Evolutionary conservation across 2,888 invertebrate species (phyloP), one percentile per base, ranked within the genome.

Genomic region (Campaea margaritaria): DNA sequence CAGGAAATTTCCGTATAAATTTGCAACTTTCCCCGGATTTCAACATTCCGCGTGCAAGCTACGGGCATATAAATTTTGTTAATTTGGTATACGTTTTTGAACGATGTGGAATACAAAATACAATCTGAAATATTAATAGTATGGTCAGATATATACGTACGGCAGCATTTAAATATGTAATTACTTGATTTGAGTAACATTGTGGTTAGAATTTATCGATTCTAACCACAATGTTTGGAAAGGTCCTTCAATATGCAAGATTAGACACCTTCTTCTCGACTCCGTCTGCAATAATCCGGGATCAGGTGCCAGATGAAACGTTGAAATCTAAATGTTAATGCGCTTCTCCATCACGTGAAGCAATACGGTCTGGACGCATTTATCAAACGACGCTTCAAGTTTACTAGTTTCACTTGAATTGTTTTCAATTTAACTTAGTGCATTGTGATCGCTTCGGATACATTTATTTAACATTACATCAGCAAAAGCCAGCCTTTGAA

Each of bases 271-370:
- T 59, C 51, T 58, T 57, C 54, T 65, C 58, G 42, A 44, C 41
- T 52, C 59, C 44, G 55, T 52, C 51, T 65, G 61, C 69, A 68
- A 67, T 70, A 69, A 68, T 70, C 64, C 55, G 59, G 45, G 65
- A 73, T 70, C 67, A 67, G 71, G 59, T 73, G 72, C 67, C 62
- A 72, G 59, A 65, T 63, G 58, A 68, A 60, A 55, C 58, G 38
- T 63, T 65, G 60, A 68, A 74, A 74, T 76, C 67, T 71, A 69
- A 75, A 76, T 75, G 73, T 72, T 68, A 74, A 74, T 74, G 62
- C 49, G 50, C 50, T 57, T 47, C 28, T 55, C 42, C 43, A 50
- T 59, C 49, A 41, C 36, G 68, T 21, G 42, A 39, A 28, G 42
- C 31, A 34, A 27, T 49, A 53, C 28, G 34, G 34, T 59, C 41